Evolutionary conservation across 2,888 invertebrate genomes (phyloP).

Genomic region (Glyphotaelius pellucidus): DNA sequence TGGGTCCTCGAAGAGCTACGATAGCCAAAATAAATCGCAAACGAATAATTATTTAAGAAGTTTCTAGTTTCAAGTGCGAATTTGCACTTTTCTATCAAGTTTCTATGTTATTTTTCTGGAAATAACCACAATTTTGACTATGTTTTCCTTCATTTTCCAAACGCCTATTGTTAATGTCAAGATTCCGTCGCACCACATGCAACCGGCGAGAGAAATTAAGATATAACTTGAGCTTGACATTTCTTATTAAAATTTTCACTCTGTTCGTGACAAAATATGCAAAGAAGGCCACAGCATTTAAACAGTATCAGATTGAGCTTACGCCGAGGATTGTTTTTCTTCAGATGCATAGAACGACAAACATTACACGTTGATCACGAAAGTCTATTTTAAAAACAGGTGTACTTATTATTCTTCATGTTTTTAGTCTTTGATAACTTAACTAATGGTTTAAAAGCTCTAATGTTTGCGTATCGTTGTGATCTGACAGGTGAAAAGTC

Average conservation of each 20-base stretch:
- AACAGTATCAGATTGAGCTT: background rate
- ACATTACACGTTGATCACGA: background rate
- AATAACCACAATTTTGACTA: background rate
- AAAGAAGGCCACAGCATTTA: background rate
- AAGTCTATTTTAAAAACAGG: background rate
- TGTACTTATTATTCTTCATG: background rate
- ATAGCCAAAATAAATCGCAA: too few species aligned
- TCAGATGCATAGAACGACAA: background rate
- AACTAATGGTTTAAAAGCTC: background rate
- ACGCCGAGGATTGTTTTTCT: background rate
- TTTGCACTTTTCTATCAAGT: too few species aligned
- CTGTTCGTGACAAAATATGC: background rate
- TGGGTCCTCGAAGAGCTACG: too few species aligned
- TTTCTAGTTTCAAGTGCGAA: too few species aligned
- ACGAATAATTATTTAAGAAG: too few species aligned
- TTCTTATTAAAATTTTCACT: background rate
- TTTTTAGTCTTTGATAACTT: background rate
- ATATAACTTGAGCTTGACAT: background rate
- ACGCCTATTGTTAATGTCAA: background rate
- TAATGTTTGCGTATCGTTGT: background rate
- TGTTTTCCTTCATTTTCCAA: background rate
- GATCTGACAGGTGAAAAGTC: background rate
- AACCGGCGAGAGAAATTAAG: background rate
- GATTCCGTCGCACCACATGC: background rate
- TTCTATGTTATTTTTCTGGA: too few species aligned